These are phyloP conservation scores for Manis javanica DNA, from an alignment of 2,797 vertebrate species.

Conservation along the genomic window DNA sequence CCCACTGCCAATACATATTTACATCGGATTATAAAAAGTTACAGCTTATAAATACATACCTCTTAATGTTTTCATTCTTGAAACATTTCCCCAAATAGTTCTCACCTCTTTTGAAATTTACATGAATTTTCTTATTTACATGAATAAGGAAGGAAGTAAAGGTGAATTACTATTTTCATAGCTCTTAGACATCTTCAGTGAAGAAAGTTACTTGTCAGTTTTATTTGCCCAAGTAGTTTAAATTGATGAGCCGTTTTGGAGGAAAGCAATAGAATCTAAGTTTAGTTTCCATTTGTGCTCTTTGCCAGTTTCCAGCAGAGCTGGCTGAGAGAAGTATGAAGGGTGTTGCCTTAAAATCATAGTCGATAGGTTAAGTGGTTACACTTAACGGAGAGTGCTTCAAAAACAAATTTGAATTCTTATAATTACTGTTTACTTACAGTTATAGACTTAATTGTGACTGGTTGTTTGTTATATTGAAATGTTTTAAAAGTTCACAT, in stretches of 20 bases:
- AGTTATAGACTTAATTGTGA: background rate
- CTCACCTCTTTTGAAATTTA: constrained; percentile 30
- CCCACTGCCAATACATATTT: constrained; percentile 32
- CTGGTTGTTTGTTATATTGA: constrained; percentile 38
- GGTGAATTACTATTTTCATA: constrained; percentile 55
- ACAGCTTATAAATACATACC: background rate
- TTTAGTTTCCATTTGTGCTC: background rate
- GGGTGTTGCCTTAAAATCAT: constrained; percentile 35
- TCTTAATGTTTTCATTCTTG: constrained; percentile 60
- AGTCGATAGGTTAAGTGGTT: constrained; percentile 33
- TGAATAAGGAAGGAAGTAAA: background rate
- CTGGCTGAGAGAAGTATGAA: constrained; percentile 27
- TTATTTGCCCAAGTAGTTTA: constrained; percentile 61
- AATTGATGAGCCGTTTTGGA: constrained; percentile 38
- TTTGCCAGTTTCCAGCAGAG: constrained; percentile 46
- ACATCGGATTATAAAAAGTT: constrained; percentile 52
- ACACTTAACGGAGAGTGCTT: background rate
- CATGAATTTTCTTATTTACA: constrained; percentile 62
- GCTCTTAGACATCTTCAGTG: background rate
- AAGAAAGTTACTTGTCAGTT: constrained; percentile 56
- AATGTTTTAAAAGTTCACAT: constrained; percentile 33
- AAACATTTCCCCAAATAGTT: constrained; percentile 68
- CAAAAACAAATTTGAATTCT: constrained; percentile 20
- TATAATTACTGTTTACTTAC: constrained; percentile 46
- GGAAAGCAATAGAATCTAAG: constrained; percentile 53